Conservation (phyloP, 2,113 vertebrate genomes). For the Steatornis caripensis region DNA sequence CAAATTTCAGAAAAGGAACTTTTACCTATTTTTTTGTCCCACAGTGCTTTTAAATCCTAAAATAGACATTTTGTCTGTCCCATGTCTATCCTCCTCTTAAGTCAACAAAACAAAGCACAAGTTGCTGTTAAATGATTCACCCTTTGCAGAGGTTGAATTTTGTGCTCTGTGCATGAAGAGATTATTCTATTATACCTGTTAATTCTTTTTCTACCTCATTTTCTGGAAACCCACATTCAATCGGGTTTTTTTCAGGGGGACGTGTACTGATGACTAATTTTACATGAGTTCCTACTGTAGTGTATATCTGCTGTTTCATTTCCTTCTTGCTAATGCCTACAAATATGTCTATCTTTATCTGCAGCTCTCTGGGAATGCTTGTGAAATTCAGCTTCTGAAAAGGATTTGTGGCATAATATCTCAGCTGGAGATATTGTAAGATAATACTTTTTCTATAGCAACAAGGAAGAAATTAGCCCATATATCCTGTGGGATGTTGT, state of each 20-base stretch:
- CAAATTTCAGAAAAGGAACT: background rate
- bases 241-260: background rate
- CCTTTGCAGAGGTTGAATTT: background rate
- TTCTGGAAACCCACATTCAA: background rate
- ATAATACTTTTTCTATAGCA: slow-evolving; percentile 50
- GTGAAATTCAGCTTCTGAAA: slow-evolving; percentile 40
- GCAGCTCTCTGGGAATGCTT: slow-evolving; percentile 25
- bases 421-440: slow-evolving; percentile 47
- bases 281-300: background rate
- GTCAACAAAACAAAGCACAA: background rate
- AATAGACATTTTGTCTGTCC: background rate
- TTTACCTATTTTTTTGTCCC: background rate
- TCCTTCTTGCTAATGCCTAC: slow-evolving; percentile 26
- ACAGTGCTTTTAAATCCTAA: background rate
- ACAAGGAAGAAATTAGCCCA: slow-evolving; percentile 3
- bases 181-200: background rate
- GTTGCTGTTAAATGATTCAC: background rate
- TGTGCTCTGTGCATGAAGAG: background rate
- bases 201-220: background rate
- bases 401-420: slow-evolving; percentile 46
- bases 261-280: slow-evolving; percentile 15
- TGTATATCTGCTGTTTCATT: slow-evolving; percentile 9
- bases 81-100: background rate
- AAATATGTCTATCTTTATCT: slow-evolving; percentile 29
- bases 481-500: slow-evolving; percentile 39